phyloP scores from a whole-genome alignment of 2,888 invertebrate genomes.

The Trichogramma evanescens region DNA sequence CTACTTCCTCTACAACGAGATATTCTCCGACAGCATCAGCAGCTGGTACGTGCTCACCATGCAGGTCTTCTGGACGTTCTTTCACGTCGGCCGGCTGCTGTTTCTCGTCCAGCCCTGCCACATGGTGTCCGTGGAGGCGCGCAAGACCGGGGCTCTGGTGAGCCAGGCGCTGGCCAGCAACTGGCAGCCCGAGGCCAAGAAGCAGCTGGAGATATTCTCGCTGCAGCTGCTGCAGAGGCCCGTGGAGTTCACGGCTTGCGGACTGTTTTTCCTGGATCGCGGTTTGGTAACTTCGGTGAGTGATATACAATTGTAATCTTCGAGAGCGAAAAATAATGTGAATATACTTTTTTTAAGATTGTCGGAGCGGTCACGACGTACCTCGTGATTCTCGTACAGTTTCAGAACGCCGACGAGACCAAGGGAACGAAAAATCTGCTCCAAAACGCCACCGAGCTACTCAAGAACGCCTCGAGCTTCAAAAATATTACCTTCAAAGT shows the following conservation, averaged over 20 bases:
- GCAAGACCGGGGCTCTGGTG: constrained; percentile 49
- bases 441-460: constrained; percentile 35
- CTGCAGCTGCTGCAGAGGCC: constrained; percentile 54
- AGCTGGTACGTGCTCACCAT: constrained; percentile 51
- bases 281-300: constrained; percentile 55
- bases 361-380: constrained; percentile 57
- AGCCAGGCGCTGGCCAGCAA: constrained; percentile 45
- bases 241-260: constrained; percentile 54
- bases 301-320: background rate
- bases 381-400: constrained; percentile 56
- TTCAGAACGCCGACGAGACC: constrained; percentile 53
- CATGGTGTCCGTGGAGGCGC: constrained; percentile 50
- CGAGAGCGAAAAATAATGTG: too few species aligned
- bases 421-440: constrained; percentile 28
- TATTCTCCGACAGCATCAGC: constrained; percentile 47
- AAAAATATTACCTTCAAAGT: constrained; percentile 21
- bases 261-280: constrained; percentile 54
- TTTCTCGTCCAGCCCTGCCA: constrained; percentile 58
- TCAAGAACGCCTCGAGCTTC: constrained; percentile 31
- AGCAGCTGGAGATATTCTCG: constrained; percentile 54
- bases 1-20: constrained; percentile 55
- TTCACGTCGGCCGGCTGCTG: constrained; percentile 52
- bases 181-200: constrained; percentile 42
- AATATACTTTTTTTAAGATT: constrained; percentile 49
- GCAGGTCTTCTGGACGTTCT: constrained; percentile 55